Evolutionary conservation across 2,888 invertebrate species (phyloP).

Genomic region (Dasypolia templi): DNA sequence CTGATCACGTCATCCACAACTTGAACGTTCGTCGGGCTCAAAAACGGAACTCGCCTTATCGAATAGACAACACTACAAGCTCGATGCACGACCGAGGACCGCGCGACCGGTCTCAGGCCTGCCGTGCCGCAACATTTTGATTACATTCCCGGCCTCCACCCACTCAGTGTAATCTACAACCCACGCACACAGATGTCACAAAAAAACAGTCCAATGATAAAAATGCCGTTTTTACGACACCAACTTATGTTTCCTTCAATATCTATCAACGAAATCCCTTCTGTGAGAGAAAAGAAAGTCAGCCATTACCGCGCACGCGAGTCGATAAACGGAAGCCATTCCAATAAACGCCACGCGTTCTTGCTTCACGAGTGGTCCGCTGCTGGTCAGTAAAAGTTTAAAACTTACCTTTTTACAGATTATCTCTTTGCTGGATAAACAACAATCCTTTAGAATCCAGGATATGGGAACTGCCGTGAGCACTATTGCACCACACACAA

Average conservation of each 20-base stretch:
- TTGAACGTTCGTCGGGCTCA: constrained; percentile 31
- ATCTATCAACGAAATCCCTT: constrained; percentile 72
- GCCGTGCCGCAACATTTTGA: constrained; percentile 69
- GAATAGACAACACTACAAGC: constrained; percentile 50
- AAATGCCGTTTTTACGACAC: constrained; percentile 58
- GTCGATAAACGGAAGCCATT: constrained; percentile 90
- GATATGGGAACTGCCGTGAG: constrained; percentile 78
- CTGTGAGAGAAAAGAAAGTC: constrained; percentile 84
- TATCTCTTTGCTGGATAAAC: constrained; percentile 77
- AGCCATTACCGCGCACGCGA: constrained; percentile 90
- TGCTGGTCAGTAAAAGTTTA: constrained; percentile 61
- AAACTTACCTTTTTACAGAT: constrained; percentile 82
- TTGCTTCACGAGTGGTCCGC: constrained; percentile 54
- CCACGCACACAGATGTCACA: constrained; percentile 68
- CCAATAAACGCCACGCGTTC: constrained; percentile 84
- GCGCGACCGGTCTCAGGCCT: constrained; percentile 66
- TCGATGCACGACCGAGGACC: constrained; percentile 52
- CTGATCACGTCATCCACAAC: constrained; percentile 27
- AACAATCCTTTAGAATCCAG: constrained; percentile 88
- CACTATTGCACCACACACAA: constrained; percentile 89
- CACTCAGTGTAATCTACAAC: constrained; percentile 72
- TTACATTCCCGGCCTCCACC: constrained; percentile 82
- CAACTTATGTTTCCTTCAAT: constrained; percentile 60
- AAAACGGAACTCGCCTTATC: constrained; percentile 49
- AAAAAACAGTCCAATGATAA: constrained; percentile 71